phyloP scores from a whole-genome alignment of 2,797 vertebrate genomes.

The Glossophaga mutica region DNA sequence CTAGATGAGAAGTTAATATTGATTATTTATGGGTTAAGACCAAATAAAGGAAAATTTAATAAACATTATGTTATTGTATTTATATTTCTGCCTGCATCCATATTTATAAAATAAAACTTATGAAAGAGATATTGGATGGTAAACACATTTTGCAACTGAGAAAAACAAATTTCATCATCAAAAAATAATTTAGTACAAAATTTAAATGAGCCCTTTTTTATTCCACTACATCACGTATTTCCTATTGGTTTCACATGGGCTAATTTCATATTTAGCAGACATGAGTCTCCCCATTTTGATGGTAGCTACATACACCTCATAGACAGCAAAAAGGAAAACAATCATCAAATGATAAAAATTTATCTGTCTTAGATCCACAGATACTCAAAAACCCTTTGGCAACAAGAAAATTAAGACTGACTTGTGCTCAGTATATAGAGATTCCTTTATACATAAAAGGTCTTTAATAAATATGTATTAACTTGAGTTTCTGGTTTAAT shows the following conservation, averaged over 20 bases:
- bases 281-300: not conserved
- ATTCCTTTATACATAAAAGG: not conserved
- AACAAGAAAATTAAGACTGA: not conserved
- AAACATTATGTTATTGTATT: not conserved
- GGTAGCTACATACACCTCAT: not conserved
- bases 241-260: not conserved
- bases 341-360: not conserved
- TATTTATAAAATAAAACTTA: not conserved
- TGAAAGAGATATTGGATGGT: not conserved
- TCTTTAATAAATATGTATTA: not conserved
- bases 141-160: not conserved
- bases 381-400: not conserved
- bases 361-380: not conserved
- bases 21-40: not conserved
- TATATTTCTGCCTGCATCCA: not conserved
- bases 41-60: conserved; percentile 8
- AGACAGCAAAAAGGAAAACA: not conserved
- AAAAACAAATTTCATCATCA: not conserved
- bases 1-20: not conserved
- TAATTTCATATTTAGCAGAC: not conserved
- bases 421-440: not conserved
- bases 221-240: not conserved
- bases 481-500: not conserved
- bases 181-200: not conserved
- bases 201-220: not conserved